phyloP scores from a whole-genome alignment of 1,140 invertebrate genomes.

The Ylistrum balloti region DNA sequence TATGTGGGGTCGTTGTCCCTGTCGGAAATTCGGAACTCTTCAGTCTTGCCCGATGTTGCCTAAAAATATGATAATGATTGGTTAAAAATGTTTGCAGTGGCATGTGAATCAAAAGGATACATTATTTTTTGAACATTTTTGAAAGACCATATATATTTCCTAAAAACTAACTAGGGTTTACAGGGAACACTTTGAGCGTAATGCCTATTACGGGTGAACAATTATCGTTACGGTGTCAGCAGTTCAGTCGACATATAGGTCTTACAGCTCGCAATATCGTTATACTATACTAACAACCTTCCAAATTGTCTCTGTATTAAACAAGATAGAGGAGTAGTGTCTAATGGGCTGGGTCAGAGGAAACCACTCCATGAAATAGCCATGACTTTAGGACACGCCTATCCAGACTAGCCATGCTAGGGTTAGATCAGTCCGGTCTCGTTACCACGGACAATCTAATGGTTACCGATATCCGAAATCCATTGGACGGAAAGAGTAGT shows the following conservation, averaged over 20 bases:
- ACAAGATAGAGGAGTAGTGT: not conserved
- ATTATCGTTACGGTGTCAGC: not conserved
- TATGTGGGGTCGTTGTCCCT: not conserved
- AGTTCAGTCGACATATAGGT: not conserved
- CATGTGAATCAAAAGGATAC: too few species aligned
- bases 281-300: conserved; percentile 39
- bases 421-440: not conserved
- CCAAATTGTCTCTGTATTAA: conserved; percentile 28
- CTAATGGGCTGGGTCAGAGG: not conserved
- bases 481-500: not conserved
- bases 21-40: conserved; percentile 14
- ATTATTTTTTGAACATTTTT: too few species aligned
- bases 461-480: not conserved
- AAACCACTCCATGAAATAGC: conserved; percentile 15
- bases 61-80: not conserved
- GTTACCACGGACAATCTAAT: not conserved
- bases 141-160: too few species aligned
- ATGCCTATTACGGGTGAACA: not conserved
- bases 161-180: too few species aligned
- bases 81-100: too few species aligned
- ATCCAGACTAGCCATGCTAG: not conserved
- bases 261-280: not conserved
- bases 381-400: not conserved
- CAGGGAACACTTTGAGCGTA: too few species aligned
- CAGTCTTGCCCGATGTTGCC: not conserved